These are phyloP conservation scores for Taxidea taxus DNA, from an alignment of 2,113 vertebrate genomes.

Conservation along the genomic window DNA sequence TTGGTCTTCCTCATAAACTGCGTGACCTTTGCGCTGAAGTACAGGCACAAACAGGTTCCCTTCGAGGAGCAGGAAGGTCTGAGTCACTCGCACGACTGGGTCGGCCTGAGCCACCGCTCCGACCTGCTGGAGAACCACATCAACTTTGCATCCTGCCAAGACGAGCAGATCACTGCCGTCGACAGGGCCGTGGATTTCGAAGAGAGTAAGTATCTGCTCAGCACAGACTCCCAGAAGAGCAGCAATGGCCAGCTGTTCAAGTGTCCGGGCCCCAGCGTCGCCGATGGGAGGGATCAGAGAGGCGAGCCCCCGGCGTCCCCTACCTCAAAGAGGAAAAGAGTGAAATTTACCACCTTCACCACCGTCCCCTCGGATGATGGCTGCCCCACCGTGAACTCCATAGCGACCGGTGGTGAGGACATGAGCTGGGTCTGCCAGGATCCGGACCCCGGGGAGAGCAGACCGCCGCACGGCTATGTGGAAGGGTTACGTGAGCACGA, in stretches of 20 bases:
- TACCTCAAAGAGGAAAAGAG: conserved; percentile 95
- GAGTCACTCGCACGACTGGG: conserved; percentile 93
- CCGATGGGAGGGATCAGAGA: conserved; percentile 78
- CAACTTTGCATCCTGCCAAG: conserved; percentile 85
- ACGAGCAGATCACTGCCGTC: conserved; percentile 88
- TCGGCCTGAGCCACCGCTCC: conserved; percentile 91
- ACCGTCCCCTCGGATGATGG: conserved; percentile 84
- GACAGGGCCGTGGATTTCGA: conserved; percentile 87
- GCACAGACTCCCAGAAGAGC: conserved; percentile 49
- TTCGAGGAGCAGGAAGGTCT: conserved; percentile 89
- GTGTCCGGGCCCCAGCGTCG: conserved; percentile 23
- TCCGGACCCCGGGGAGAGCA: conserved; percentile 84
- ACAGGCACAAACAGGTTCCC: conserved; percentile 90
- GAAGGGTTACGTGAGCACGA: conserved; percentile 80
- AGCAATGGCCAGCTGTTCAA: conserved; percentile 78
- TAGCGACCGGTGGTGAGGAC: conserved; percentile 83
- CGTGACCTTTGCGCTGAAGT: conserved; percentile 89
- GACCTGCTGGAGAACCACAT: conserved; percentile 90
- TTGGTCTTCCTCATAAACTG: conserved; percentile 95
- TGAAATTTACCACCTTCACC: conserved; percentile 96
- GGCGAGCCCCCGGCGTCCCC: conserved; percentile 89
- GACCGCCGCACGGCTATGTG: conserved; percentile 80
- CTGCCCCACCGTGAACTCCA: conserved; percentile 79
- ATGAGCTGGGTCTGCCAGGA: conserved; percentile 93
- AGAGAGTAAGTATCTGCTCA: conserved; percentile 86